phyloP scores from a whole-genome alignment of 2,888 invertebrate genomes.

The Cryptocheilus praepositus region DNA sequence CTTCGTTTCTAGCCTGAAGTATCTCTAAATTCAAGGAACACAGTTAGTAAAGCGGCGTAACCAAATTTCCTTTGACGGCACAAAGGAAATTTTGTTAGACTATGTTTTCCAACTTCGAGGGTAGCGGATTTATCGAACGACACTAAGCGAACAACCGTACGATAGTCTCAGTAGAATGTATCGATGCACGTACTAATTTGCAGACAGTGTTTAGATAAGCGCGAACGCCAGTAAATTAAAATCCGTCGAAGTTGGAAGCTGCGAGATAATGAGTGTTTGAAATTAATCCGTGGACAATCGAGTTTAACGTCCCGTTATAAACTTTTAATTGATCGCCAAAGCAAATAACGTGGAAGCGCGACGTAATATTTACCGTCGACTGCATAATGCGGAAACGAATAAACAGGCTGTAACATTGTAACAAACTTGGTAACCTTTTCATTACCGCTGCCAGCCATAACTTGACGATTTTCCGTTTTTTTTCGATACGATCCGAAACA shows the following conservation, averaged over 20 bases:
- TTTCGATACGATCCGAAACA: no score
- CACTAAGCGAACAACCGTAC: no score
- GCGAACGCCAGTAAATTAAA: not conserved
- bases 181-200: no score
- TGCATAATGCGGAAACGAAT: no score
- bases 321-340: no score
- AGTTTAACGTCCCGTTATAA: not conserved
- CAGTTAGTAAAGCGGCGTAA: conserved; percentile 11
- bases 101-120: conserved; percentile 15
- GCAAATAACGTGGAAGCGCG: not conserved
- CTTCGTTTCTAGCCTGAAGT: conserved; percentile 3
- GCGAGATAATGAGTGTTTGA: not conserved
- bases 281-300: not conserved
- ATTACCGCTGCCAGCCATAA: no score
- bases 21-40: conserved; percentile 39
- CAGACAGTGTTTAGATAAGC: no score
- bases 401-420: no score
- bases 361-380: not conserved
- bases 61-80: conserved; percentile 11
- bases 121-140: not conserved
- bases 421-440: no score
- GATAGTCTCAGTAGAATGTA: no score
- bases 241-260: not conserved
- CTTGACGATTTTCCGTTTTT: no score
- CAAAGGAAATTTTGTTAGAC: conserved; percentile 10